Evolutionary conservation across 37 sponge, comb jelly and placozoan species (phyloP), one percentile per base, ranked within the genome.

Genomic region (Tethya wilhelma): DNA sequence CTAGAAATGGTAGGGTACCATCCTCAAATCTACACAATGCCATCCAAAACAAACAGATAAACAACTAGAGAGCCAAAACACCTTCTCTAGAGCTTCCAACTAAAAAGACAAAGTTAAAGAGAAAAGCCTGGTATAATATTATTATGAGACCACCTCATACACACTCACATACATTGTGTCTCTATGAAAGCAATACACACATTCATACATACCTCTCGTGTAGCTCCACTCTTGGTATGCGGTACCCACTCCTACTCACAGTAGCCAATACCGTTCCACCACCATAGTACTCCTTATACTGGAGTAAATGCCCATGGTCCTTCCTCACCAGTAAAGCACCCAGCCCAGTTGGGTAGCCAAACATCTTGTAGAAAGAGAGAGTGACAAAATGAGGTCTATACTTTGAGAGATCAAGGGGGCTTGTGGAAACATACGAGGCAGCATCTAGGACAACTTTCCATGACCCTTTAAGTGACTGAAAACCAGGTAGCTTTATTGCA

Each of bases 321-420:
- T 22, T 83, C 29, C 93, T 44, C 12, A 97, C 93, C 45, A 97
- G 40, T 68, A 97, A 64, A 0, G 95, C 95, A 6, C 98, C 98
- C 19, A 97, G 85, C 0, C 98, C 98, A 44, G 98, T 95, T 12
- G 98, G 98, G 67, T 79, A 97, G 2, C 98, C 98, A 80, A 97
- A 92, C 71, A 95, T 84, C 74, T 97, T 97, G 96, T 97, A 97
- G 69, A 97, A 95, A 1, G 98, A 97, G 20, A 97, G 44, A 1
- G 88, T 57, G 37, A 97, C 87, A 89, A 97, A 97, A 58, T 97
- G 74, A 11, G 96, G 87, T 26, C 69, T 84, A 63, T 76, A 34
- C 23, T 23, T 23, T 11, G 87, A 64, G 58, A 97, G 87, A 56
- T 95, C 90, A 5, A 97, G 64, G 6, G 76, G 87, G 38, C 70